phyloP scores from a whole-genome alignment of 2,888 invertebrate genomes.

The Amblyjoppa proteus region DNA sequence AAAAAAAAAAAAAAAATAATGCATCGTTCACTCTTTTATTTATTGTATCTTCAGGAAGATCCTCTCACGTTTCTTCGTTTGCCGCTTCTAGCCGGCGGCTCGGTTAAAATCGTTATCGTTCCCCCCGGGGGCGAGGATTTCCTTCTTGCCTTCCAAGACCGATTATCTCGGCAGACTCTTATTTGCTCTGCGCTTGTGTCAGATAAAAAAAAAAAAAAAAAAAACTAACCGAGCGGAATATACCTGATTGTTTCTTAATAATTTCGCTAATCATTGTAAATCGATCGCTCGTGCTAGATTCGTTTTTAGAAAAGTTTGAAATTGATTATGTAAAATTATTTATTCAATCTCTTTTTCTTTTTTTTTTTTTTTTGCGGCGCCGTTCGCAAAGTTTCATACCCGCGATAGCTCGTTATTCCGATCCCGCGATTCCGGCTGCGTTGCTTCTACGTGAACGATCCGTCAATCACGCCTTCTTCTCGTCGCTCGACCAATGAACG shows the following conservation, averaged over 20 bases:
- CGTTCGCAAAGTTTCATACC: not conserved
- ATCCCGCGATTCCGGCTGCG: not conserved
- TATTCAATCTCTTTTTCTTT: not conserved
- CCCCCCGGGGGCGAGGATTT: constrained; percentile 23
- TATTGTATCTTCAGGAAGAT: not conserved
- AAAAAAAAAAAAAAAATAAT: not conserved
- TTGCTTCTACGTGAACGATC: constrained; percentile 49
- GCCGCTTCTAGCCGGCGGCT: not conserved
- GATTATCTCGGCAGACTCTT: constrained; percentile 8
- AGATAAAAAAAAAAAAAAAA: not conserved
- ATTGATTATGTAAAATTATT: not conserved
- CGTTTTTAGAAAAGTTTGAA: not conserved
- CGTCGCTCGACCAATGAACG: constrained; percentile 59
- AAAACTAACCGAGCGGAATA: not conserved
- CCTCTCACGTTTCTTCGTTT: constrained; percentile 11
- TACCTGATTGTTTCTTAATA: not conserved
- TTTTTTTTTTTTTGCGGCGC: not conserved
- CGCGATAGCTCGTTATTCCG: not conserved
- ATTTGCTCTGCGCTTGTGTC: not conserved
- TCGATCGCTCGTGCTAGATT: no score
- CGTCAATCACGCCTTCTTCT: constrained; percentile 68
- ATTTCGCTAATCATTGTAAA: not conserved
- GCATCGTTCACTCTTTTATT: not conserved
- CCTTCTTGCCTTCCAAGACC: constrained; percentile 21
- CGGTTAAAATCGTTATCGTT: not conserved